Evolutionary conservation across 2,797 vertebrate species (phyloP).

Genomic region (Heliangelus exortis): DNA sequence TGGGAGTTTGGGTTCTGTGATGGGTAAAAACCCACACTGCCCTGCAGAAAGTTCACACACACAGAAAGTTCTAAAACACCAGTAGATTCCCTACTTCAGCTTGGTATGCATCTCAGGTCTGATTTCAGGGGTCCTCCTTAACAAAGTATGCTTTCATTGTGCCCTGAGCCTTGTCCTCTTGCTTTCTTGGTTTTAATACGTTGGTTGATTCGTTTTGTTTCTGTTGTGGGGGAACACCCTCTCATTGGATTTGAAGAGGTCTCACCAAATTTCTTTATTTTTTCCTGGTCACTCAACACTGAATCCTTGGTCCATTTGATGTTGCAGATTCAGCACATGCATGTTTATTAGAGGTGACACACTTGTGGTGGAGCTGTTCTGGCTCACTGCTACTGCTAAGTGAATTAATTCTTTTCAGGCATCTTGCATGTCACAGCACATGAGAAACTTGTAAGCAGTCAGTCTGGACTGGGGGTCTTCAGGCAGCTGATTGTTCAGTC

Average conservation of each 20-base stretch:
- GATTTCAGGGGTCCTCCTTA: not conserved
- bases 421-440: no score
- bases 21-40: not conserved
- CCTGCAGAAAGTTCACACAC: not conserved
- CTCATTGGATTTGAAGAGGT: not conserved
- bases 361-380: not conserved
- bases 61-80: not conserved
- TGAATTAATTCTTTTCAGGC: no score
- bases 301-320: not conserved
- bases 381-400: not conserved
- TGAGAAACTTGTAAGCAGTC: no score
- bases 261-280: not conserved
- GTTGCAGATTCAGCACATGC: not conserved
- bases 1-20: not conserved
- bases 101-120: not conserved
- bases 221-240: not conserved
- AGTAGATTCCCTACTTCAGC: not conserved
- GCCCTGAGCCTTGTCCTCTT: not conserved
- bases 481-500: no score
- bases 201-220: not conserved
- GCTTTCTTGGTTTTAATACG: not conserved
- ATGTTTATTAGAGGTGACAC: not conserved
- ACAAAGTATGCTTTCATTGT: not conserved
- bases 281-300: not conserved
- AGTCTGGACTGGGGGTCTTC: no score